Percentiles rank a stretch among this genome's conserved stretches.
Conservation (phyloP, 92 coral and sea anemone species). For the Meandrina meandrites region DNA sequence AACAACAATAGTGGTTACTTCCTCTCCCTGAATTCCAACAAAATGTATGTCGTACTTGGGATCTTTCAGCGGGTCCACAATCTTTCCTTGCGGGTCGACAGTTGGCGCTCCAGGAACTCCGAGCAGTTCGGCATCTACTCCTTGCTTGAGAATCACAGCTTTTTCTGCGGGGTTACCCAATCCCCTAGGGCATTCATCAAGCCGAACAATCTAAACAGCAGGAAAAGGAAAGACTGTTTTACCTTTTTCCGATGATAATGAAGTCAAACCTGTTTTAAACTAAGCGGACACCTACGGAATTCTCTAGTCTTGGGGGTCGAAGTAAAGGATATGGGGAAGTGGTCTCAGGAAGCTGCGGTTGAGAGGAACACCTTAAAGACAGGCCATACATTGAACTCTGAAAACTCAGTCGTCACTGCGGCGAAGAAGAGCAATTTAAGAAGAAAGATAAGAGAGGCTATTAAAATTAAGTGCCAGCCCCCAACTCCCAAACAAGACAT, state of each 20-base stretch:
- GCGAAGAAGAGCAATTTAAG: no score
- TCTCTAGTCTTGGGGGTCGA: no score
- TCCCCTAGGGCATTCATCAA: neutral
- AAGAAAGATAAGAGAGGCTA: no score
- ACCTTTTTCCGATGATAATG: neutral
- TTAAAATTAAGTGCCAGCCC: no score
- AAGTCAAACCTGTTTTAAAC: no score
- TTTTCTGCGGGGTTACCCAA: neutral
- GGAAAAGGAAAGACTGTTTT: neutral
- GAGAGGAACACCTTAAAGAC: no score
- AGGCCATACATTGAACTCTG: no score
- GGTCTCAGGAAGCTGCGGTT: no score
- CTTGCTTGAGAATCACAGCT: slow-evolving; percentile 26
- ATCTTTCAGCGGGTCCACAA: slow-evolving; percentile 43
- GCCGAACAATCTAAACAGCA: slow-evolving; percentile 16
- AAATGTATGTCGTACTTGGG: slow-evolving; percentile 18
- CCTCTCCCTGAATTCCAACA: slow-evolving; percentile 54
- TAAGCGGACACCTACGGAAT: no score
- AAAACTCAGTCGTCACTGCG: no score
- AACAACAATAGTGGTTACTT: slow-evolving; percentile 23
- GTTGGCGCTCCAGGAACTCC: slow-evolving; percentile 30
- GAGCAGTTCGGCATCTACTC: slow-evolving; percentile 30
- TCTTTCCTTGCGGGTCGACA: neutral
- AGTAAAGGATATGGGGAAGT: no score
- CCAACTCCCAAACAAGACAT: no score